A percentile compares a stretch with the other conserved stretches of the same genome.
phyloP scores from a whole-genome alignment of 2,888 invertebrate genomes.

The Chymomyza caudatula region DNA sequence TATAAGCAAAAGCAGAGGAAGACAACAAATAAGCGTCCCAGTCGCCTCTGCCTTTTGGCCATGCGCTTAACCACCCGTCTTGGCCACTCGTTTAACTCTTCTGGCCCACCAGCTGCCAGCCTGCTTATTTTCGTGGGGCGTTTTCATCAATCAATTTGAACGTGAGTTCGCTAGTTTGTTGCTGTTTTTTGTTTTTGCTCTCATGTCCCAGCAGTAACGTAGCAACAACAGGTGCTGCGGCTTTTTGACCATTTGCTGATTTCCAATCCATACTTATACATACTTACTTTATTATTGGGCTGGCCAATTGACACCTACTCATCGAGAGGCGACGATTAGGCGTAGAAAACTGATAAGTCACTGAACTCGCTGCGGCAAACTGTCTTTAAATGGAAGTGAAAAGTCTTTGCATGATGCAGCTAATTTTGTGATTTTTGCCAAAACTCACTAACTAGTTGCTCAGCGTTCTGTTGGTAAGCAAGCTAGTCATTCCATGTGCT shows the following conservation, averaged over 20 bases:
- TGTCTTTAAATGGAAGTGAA: slow-evolving; percentile 11
- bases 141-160: slow-evolving; percentile 69
- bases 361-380: slow-evolving; percentile 25
- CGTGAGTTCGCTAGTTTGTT: slow-evolving; percentile 25
- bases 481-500: not conserved
- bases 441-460: not conserved
- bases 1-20: slow-evolving; percentile 42
- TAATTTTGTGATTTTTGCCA: not conserved
- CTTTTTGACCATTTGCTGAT: slow-evolving; percentile 17
- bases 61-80: not conserved
- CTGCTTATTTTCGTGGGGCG: slow-evolving; percentile 44
- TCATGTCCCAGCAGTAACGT: slow-evolving; percentile 11
- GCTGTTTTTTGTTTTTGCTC: slow-evolving; percentile 28
- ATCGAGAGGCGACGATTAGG: not conserved
- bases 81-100: not conserved
- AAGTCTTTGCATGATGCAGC: slow-evolving; percentile 10
- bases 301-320: slow-evolving; percentile 52
- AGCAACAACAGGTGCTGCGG: slow-evolving; percentile 14
- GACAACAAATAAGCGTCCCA: slow-evolving; percentile 23
- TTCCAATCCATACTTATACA: slow-evolving; percentile 12
- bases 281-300: slow-evolving; percentile 16
- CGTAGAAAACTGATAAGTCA: slow-evolving; percentile 30
- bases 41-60: slow-evolving; percentile 9
- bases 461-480: not conserved
- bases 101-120: slow-evolving; percentile 4